A percentile compares a stretch with the other conserved stretches of the same genome.
Evolutionary conservation across 2,888 invertebrate genomes (phyloP).

Genomic region (Pharmacophagus antenor): DNA sequence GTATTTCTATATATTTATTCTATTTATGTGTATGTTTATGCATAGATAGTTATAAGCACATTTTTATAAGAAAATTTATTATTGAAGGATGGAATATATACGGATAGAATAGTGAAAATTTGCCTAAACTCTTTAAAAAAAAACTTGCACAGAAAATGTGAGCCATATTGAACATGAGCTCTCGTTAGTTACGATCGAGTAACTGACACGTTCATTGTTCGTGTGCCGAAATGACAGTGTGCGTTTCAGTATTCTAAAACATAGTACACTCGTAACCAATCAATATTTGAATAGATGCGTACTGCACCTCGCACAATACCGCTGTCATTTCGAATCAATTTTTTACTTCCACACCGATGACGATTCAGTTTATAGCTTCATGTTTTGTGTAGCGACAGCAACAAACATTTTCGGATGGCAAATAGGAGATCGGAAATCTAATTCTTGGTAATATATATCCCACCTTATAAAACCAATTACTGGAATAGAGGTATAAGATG

Average conservation of each 20-base stretch:
- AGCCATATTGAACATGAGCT: too few relatives aligned
- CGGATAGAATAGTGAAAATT: too few relatives aligned
- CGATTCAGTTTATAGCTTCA: too few relatives aligned
- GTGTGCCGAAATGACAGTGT: neutral
- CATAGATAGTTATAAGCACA: too few relatives aligned
- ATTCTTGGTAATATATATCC: neutral
- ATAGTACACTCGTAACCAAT: slow-evolving; percentile 1
- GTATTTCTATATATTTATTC: too few relatives aligned
- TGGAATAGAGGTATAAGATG: too few relatives aligned
- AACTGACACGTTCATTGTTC: neutral
- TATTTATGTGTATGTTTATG: too few relatives aligned
- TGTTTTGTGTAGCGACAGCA: neutral
- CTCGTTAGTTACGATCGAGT: neutral
- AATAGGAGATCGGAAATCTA: neutral
- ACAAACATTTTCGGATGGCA: neutral
- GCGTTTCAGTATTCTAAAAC: slow-evolving; percentile 4
- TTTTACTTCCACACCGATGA: neutral
- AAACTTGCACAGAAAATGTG: neutral
- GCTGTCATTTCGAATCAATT: slow-evolving; percentile 2
- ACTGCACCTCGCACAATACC: neutral
- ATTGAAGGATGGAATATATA: too few relatives aligned
- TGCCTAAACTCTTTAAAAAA: too few relatives aligned
- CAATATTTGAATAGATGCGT: slow-evolving; percentile 6
- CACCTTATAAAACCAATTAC: neutral
- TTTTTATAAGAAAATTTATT: too few relatives aligned